Evolutionary conservation across 1,140 invertebrate genomes (phyloP).

Genomic region (Apis mellifera): DNA sequence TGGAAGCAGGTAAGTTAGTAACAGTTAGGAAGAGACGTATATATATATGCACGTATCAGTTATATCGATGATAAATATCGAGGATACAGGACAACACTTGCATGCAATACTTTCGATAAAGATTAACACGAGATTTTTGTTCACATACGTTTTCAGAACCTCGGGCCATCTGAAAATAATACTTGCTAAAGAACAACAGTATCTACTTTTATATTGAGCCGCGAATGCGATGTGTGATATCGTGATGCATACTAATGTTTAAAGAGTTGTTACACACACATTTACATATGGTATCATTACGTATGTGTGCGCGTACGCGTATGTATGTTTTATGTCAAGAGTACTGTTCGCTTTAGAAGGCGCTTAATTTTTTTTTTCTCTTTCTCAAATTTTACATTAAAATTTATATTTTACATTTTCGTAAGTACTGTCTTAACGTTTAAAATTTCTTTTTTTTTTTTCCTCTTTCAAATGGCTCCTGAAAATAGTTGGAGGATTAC

Average conservation of each 20-base stretch:
- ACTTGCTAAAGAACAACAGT: conserved; percentile 72
- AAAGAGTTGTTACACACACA: conserved; percentile 8
- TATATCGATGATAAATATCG: conserved; percentile 18
- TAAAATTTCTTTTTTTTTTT: background rate
- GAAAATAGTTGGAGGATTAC: background rate
- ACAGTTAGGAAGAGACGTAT: background rate
- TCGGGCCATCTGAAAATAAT: conserved; percentile 80
- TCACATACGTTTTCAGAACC: conserved; percentile 81
- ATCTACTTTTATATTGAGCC: conserved; percentile 47
- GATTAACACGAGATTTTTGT: conserved; percentile 55
- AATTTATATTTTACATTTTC: too few relatives aligned
- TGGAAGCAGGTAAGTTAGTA: background rate
- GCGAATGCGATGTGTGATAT: conserved; percentile 39
- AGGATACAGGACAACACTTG: conserved; percentile 33
- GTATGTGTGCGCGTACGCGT: background rate
- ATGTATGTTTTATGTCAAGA: background rate
- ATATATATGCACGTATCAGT: background rate
- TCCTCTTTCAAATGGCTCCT: background rate
- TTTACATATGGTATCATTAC: background rate
- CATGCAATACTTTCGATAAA: conserved; percentile 60
- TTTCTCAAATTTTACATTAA: too few relatives aligned
- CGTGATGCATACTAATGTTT: conserved; percentile 33
- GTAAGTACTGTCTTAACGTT: too few relatives aligned
- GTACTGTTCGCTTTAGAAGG: conserved; percentile 27
- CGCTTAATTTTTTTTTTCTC: background rate